phyloP scores from a whole-genome alignment of 2,113 vertebrate species.

The Brachypteracias leptosomus region DNA sequence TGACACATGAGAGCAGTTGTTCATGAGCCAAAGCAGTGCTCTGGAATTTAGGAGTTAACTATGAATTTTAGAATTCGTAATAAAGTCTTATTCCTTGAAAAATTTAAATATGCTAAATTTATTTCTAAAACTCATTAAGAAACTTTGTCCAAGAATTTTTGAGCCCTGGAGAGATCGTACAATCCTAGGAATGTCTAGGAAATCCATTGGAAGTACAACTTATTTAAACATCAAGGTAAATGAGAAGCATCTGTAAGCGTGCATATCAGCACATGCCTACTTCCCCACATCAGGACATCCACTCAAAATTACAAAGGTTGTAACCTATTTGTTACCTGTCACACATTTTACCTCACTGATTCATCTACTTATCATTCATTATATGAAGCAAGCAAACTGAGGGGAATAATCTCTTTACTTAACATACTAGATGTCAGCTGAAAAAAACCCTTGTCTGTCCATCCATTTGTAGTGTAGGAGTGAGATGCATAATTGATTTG shows the following conservation, averaged over 20 bases:
- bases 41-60: background rate
- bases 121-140: background rate
- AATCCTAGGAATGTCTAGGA: background rate
- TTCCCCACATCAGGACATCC: background rate
- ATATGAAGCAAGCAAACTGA: background rate
- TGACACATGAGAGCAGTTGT: background rate
- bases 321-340: background rate
- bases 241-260: background rate
- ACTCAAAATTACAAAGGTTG: background rate
- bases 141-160: background rate
- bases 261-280: background rate
- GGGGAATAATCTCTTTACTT: background rate
- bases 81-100: background rate
- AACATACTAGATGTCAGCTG: background rate
- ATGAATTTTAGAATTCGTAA: background rate
- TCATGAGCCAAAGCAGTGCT: background rate
- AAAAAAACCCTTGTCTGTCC: background rate
- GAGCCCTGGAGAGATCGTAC: background rate
- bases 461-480: background rate
- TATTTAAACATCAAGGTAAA: background rate
- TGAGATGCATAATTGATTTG: slow-evolving; percentile 2
- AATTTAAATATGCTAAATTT: background rate
- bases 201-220: background rate
- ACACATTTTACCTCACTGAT: background rate
- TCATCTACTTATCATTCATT: background rate